phyloP scores from a whole-genome alignment of 2,113 vertebrate species.

The Butastur rufipennis region DNA sequence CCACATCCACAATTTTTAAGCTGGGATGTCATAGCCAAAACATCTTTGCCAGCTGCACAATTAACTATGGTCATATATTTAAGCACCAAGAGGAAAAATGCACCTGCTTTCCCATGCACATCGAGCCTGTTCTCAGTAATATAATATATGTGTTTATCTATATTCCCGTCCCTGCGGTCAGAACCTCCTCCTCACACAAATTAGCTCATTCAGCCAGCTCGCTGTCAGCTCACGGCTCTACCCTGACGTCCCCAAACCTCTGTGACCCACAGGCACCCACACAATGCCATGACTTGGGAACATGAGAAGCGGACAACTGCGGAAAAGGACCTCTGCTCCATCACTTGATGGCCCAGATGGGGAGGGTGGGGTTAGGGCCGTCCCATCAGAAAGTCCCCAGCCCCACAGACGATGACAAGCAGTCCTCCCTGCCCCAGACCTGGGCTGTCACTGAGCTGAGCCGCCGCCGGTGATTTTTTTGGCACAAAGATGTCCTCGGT shows the following conservation, averaged over 20 bases:
- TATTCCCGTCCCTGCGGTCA: background rate
- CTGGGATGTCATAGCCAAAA: background rate
- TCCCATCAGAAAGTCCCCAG: background rate
- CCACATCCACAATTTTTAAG: background rate
- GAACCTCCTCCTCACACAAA: background rate
- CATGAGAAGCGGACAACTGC: fast-evolving
- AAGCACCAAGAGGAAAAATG: background rate
- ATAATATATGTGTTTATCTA: background rate
- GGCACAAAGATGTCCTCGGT: background rate
- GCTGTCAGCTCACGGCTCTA: background rate
- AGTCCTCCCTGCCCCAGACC: no score
- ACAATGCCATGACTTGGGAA: fast-evolving
- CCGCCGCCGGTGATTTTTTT: background rate
- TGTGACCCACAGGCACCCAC: background rate
- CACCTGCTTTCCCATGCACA: constrained; percentile 39
- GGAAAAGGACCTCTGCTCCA: background rate
- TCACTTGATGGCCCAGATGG: fast-evolving
- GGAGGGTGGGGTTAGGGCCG: no score
- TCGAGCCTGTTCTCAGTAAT: background rate
- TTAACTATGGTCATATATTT: background rate
- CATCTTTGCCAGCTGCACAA: background rate
- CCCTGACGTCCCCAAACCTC: background rate
- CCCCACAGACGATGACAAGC: no score
- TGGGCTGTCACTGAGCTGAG: background rate
- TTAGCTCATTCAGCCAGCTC: background rate